A percentile compares a stretch with the other conserved stretches of the same genome.
phyloP scores from a whole-genome alignment of 2,888 invertebrate genomes.

The Hirtodrosophila cameraria region DNA sequence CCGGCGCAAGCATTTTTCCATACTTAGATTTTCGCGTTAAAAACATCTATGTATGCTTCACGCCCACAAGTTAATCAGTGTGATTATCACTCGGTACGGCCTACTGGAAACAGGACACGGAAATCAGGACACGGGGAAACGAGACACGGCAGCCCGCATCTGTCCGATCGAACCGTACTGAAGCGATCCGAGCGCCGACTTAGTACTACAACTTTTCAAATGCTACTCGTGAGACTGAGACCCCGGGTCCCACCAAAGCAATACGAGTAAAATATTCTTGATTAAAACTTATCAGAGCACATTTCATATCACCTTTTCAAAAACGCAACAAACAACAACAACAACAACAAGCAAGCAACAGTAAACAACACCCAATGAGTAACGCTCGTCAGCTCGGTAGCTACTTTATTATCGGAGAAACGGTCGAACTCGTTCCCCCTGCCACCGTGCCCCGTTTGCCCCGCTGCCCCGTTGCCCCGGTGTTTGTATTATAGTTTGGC shows the following conservation, averaged over 20 bases:
- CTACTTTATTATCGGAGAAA: constrained; percentile 72
- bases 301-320: constrained; percentile 81
- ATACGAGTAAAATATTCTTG: constrained; percentile 77
- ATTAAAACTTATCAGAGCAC: constrained; percentile 82
- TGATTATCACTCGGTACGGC: constrained; percentile 62
- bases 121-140: constrained; percentile 6
- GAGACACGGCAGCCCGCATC: constrained; percentile 48
- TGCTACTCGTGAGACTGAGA: constrained; percentile 74
- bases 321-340: constrained; percentile 65
- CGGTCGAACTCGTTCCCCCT: constrained; percentile 70
- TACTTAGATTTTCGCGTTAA: constrained; percentile 26
- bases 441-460: constrained; percentile 7
- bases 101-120: constrained; percentile 36
- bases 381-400: constrained; percentile 61
- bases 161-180: constrained; percentile 33
- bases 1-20: constrained; percentile 62
- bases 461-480: constrained; percentile 27
- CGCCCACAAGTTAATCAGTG: constrained; percentile 40
- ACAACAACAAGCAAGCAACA: constrained; percentile 33
- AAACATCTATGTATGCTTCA: constrained; percentile 35
- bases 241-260: constrained; percentile 70
- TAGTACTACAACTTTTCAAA: constrained; percentile 80
- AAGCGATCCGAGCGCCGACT: constrained; percentile 65
- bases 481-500: constrained; percentile 64
- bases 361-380: constrained; percentile 50